phyloP scores from a whole-genome alignment of 2,113 vertebrate species.

The Nesoenas mayeri region DNA sequence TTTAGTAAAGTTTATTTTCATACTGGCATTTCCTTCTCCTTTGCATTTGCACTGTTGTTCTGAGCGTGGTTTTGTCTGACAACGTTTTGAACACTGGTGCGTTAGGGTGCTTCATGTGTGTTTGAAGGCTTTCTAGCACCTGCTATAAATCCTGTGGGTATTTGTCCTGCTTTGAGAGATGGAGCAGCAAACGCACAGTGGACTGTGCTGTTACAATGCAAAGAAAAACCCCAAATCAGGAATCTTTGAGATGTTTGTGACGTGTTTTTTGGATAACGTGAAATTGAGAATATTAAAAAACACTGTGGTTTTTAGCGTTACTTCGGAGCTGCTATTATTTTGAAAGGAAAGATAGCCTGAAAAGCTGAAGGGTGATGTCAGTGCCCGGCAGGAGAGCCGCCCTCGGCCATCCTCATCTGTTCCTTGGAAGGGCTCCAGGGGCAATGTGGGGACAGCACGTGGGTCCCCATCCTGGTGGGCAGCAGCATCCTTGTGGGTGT shows the following conservation, averaged over 20 bases:
- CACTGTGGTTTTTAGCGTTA: neutral
- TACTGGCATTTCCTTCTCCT: neutral
- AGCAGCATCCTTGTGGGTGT: rapidly evolving
- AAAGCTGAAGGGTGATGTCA: neutral
- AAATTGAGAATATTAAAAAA: neutral
- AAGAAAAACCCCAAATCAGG: neutral
- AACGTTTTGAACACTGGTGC: neutral
- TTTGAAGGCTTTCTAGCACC: neutral
- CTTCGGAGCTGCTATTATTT: neutral
- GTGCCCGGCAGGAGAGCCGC: neutral
- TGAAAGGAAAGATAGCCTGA: neutral
- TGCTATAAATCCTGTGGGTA: neutral
- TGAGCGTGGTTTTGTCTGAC: neutral
- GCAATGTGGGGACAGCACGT: neutral
- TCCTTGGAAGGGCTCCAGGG: neutral
- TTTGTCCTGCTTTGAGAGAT: neutral
- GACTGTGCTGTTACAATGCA: neutral
- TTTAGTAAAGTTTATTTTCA: constrained; percentile 8
- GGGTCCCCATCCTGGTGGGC: rapidly evolving
- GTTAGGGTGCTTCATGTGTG: neutral
- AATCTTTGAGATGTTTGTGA: neutral
- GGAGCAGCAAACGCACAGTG: neutral
- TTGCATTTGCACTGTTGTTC: neutral
- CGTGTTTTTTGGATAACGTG: neutral
- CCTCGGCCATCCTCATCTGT: neutral